Evolutionary conservation across 2,113 vertebrate species (phyloP).

Genomic region (Tachysurus vachellii): DNA sequence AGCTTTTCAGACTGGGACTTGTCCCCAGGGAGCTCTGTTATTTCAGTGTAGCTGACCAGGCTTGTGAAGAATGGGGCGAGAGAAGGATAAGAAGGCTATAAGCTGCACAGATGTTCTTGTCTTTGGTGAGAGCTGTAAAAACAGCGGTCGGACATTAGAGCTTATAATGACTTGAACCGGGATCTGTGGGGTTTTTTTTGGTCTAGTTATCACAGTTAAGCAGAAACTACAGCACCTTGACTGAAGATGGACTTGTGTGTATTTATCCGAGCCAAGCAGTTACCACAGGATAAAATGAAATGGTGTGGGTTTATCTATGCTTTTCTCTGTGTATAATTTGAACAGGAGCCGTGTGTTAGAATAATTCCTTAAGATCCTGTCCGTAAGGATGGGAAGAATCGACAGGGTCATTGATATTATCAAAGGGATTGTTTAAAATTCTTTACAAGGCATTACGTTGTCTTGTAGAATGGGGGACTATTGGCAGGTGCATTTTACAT

Average conservation of each 20-base stretch:
- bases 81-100: constrained; percentile 4
- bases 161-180: neutral
- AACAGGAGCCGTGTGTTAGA: neutral
- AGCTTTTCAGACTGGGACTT: constrained; percentile 53
- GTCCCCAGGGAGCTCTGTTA: constrained; percentile 53
- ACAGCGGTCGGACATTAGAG: constrained; percentile 11
- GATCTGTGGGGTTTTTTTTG: constrained; percentile 46
- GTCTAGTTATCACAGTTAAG: constrained; percentile 42
- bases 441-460: neutral
- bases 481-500: neutral
- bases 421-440: neutral
- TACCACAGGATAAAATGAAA: neutral
- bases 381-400: constrained; percentile 5
- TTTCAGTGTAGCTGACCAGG: constrained; percentile 53
- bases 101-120: constrained; percentile 53
- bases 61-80: constrained; percentile 16
- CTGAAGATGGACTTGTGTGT: neutral
- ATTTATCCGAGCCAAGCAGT: constrained; percentile 4
- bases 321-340: neutral
- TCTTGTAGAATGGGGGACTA: neutral
- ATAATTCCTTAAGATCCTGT: neutral
- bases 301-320: too few relatives aligned
- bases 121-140: constrained; percentile 36
- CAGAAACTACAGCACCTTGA: neutral
- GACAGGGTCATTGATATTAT: neutral